Conservation (phyloP, 2,113 vertebrate genomes). For the Gobius niger region DNA sequence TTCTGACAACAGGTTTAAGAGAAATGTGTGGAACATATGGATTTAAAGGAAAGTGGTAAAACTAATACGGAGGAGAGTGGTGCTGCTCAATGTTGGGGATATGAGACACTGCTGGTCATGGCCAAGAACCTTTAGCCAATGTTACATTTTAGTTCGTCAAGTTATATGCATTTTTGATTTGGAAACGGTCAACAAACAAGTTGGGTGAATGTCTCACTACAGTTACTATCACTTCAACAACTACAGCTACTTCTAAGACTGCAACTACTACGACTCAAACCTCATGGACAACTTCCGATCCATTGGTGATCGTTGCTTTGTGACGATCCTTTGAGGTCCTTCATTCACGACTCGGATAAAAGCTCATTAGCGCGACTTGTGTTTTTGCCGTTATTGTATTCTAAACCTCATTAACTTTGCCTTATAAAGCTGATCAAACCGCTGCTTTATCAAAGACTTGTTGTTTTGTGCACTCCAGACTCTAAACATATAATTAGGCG, state of each 20-base stretch:
- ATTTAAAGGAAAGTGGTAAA: constrained; percentile 19
- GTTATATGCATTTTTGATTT: too few relatives aligned
- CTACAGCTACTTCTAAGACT: too few relatives aligned
- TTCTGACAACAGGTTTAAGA: constrained; percentile 26
- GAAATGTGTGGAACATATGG: constrained; percentile 18
- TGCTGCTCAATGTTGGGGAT: constrained; percentile 1
- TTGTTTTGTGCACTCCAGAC: not conserved
- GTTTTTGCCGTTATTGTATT: not conserved
- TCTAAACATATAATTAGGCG: not conserved
- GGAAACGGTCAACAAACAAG: too few relatives aligned
- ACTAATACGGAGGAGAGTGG: constrained; percentile 16
- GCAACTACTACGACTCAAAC: too few relatives aligned
- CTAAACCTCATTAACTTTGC: not conserved
- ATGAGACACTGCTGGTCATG: not conserved
- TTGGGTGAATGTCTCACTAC: too few relatives aligned
- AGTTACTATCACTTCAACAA: too few relatives aligned
- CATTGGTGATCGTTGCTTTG: too few relatives aligned
- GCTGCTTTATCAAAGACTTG: not conserved
- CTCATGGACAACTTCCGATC: too few relatives aligned
- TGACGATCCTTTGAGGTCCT: not conserved
- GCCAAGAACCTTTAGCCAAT: not conserved
- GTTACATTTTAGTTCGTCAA: not conserved
- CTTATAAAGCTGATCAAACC: not conserved
- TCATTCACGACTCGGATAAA: not conserved
- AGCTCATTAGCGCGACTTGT: not conserved